A percentile compares a stretch with the other conserved stretches of the same genome.
Evolutionary conservation across 2,113 vertebrate genomes (phyloP).

Genomic region (Thalassarche chlororhynchos): DNA sequence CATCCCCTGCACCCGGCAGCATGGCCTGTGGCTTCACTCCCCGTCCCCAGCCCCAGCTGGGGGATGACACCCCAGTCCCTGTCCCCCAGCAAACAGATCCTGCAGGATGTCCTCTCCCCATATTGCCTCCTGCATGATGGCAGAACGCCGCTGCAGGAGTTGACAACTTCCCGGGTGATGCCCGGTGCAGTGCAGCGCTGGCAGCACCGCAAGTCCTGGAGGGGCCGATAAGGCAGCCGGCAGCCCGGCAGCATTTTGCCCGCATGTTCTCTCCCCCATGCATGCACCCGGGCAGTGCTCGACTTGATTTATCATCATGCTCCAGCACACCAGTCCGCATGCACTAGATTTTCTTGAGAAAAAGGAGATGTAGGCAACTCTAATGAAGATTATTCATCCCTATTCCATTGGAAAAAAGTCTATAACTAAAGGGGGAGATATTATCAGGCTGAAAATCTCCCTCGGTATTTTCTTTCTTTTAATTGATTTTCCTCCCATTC

Average conservation of each 20-base stretch:
- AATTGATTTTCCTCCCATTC: background rate
- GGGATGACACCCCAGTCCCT: too few species aligned
- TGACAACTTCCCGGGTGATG: fast-evolving
- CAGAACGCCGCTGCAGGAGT: fast-evolving
- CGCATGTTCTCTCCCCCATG: fast-evolving
- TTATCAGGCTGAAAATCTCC: background rate
- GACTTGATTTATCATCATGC: fast-evolving
- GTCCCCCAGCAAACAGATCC: background rate
- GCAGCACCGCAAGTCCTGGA: background rate
- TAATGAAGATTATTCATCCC: background rate
- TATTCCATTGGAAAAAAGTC: background rate
- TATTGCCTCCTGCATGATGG: background rate
- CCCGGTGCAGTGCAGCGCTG: fast-evolving
- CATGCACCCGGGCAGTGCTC: background rate
- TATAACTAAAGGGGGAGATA: background rate
- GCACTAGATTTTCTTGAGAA: background rate
- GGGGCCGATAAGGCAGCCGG: background rate
- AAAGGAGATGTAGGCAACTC: background rate
- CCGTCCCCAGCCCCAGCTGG: fast-evolving
- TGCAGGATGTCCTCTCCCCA: fast-evolving
- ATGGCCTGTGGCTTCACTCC: fast-evolving
- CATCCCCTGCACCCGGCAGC: background rate
- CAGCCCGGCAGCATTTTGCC: background rate
- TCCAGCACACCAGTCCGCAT: background rate
- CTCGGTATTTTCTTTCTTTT: background rate